Conservation (phyloP, 2,797 vertebrate genomes). For the Luscinia megarhynchos region DNA sequence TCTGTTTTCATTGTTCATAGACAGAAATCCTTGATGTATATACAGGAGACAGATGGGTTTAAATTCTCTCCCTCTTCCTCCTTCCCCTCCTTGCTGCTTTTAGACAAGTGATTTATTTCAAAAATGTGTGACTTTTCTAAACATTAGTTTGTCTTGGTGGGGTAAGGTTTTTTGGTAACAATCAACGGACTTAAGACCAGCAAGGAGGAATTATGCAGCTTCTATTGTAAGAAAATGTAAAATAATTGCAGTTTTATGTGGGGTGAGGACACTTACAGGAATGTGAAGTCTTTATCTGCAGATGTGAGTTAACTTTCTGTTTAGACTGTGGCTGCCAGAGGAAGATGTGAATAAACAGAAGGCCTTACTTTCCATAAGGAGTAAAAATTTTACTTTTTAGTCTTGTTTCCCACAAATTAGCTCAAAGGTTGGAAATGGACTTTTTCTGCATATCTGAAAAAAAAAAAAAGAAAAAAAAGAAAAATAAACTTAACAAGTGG, state of each 20-base stretch:
- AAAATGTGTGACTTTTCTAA: conserved; percentile 28
- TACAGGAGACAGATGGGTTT: background rate
- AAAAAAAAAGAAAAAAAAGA: background rate
- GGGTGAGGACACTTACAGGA: conserved; percentile 7
- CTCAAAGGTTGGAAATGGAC: background rate
- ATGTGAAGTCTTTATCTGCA: conserved; percentile 38
- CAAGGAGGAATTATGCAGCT: background rate
- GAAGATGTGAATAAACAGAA: background rate
- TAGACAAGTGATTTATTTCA: conserved; percentile 27
- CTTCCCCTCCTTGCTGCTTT: background rate
- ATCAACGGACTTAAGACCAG: conserved; percentile 18
- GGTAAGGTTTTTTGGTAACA: background rate
- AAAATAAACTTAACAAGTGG: background rate
- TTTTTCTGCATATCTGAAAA: background rate
- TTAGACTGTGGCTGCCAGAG: background rate
- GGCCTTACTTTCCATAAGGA: background rate
- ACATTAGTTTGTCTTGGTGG: conserved; percentile 9
- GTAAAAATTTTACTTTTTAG: background rate
- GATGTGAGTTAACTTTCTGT: background rate
- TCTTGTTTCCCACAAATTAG: background rate
- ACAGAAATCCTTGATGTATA: background rate
- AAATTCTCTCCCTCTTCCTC: background rate
- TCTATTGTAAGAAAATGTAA: conserved; percentile 29
- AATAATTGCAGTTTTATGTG: conserved; percentile 61
- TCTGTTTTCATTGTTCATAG: conserved; percentile 46